Percentiles rank a stretch among this genome's conserved stretches.
Evolutionary conservation across 2,113 vertebrate species (phyloP).

Genomic region (Chlorodrepanis virens): DNA sequence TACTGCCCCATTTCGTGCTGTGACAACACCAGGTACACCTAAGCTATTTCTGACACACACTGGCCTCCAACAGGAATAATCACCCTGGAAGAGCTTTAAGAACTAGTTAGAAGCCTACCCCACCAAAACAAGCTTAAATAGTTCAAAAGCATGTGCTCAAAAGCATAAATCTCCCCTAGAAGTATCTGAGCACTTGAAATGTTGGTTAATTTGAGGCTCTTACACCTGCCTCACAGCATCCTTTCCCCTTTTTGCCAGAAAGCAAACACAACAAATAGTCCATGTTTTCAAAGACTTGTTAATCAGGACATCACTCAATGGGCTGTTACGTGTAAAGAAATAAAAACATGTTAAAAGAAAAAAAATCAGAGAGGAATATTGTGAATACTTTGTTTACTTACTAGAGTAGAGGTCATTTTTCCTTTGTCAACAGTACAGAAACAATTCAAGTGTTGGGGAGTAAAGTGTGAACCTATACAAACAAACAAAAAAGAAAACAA

Average conservation of each 20-base stretch:
- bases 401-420: conserved; percentile 65
- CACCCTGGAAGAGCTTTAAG: background rate
- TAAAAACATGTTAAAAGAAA: background rate
- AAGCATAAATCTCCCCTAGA: background rate
- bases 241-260: background rate
- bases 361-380: background rate
- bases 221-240: background rate
- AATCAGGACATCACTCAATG: background rate
- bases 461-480: conserved; percentile 29
- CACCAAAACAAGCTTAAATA: background rate
- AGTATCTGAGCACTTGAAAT: background rate
- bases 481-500: background rate
- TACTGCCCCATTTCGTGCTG: background rate
- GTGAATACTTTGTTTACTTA: conserved; percentile 60
- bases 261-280: background rate
- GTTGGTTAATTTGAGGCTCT: background rate
- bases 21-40: background rate
- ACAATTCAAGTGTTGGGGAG: background rate
- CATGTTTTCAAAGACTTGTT: background rate
- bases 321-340: background rate
- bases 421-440: conserved; percentile 31
- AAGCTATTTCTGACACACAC: background rate
- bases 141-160: background rate
- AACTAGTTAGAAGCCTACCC: background rate
- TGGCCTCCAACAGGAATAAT: background rate